phyloP scores from a whole-genome alignment of 2,113 vertebrate genomes.

The Romanogobio albipinnatus region DNA sequence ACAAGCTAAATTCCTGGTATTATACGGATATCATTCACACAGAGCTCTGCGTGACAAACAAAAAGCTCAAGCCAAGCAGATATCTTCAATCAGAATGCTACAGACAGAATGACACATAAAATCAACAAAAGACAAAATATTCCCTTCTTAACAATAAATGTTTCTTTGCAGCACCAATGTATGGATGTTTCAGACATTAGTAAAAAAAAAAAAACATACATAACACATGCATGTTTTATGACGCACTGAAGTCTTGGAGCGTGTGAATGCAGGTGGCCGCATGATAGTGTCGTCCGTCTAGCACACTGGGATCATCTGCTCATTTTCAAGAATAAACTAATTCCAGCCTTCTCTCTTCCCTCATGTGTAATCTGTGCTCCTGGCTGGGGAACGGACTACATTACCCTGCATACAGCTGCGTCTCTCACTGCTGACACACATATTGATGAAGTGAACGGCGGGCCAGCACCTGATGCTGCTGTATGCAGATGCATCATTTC shows the following conservation, averaged over 20 bases:
- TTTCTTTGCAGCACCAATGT: neutral
- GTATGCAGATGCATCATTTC: constrained; percentile 33
- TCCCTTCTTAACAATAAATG: neutral
- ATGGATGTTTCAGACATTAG: neutral
- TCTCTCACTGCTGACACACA: constrained; percentile 30
- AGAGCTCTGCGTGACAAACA: neutral
- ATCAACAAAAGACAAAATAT: no score
- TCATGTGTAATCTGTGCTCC: constrained; percentile 26
- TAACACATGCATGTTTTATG: neutral
- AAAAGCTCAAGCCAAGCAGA: constrained; percentile 12
- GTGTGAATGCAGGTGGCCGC: constrained; percentile 9
- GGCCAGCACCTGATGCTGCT: constrained; percentile 35
- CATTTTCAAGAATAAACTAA: constrained; percentile 30
- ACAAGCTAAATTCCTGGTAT: neutral
- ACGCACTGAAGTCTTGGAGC: neutral
- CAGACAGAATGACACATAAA: neutral
- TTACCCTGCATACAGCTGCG: constrained; percentile 42
- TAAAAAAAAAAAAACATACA: neutral
- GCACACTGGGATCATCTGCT: constrained; percentile 37
- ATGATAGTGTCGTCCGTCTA: constrained; percentile 26
- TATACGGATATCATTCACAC: constrained; percentile 32
- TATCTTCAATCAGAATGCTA: neutral
- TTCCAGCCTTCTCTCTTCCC: constrained; percentile 31
- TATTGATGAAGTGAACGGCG: constrained; percentile 33
- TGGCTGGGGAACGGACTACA: constrained; percentile 41